Evolutionary conservation across 2,113 vertebrate genomes (phyloP).

Genomic region (Larimichthys crocea): DNA sequence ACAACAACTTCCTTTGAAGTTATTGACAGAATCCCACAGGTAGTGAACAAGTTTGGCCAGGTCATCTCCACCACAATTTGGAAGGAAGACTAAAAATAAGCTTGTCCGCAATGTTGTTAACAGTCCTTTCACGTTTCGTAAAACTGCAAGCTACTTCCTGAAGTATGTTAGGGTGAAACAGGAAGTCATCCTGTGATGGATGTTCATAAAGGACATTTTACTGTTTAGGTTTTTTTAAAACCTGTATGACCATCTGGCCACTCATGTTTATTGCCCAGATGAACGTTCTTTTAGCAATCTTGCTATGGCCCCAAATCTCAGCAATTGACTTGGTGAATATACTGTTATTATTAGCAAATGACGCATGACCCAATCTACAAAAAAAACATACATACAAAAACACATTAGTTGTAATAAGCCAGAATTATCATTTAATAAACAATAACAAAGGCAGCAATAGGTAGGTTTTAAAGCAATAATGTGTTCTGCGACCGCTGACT

Average conservation of each 20-base stretch:
- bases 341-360: not conserved
- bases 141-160: not conserved
- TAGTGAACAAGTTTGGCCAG: not conserved
- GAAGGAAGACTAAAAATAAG: not conserved
- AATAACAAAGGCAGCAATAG: not conserved
- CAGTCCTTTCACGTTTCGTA: not conserved
- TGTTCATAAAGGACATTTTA: not conserved
- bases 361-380: not conserved
- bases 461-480: conserved; percentile 60
- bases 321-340: not conserved
- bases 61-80: not conserved
- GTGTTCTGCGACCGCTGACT: conserved; percentile 76
- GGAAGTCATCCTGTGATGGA: too few relatives aligned
- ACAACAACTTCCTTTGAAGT: not conserved
- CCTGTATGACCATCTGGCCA: not conserved
- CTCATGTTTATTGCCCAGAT: not conserved
- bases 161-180: not conserved
- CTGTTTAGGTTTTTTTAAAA: not conserved
- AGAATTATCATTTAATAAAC: conserved; percentile 1
- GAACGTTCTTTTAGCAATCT: not conserved
- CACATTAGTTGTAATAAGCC: not conserved
- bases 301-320: not conserved
- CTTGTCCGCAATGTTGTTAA: not conserved
- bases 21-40: not conserved
- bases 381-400: too few relatives aligned